phyloP scores from a whole-genome alignment of 2,888 invertebrate species.

The Pegoplata infirma region DNA sequence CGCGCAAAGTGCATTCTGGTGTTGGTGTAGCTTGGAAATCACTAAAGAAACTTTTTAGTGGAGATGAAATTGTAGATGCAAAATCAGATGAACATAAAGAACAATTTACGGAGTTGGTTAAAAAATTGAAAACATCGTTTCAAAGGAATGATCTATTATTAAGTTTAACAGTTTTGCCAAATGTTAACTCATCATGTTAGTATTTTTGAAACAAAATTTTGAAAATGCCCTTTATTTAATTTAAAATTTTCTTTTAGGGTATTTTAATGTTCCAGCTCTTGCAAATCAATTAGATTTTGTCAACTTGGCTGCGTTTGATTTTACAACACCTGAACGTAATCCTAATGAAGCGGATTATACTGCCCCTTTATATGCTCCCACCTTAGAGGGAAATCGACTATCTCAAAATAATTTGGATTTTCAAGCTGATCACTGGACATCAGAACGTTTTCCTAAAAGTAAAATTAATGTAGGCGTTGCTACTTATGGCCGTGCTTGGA shows the following conservation, averaged over 20 bases:
- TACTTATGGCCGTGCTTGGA: conserved; percentile 88
- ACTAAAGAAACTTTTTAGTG: conserved; percentile 86
- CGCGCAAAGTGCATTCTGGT: conserved; percentile 86
- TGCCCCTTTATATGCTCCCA: conserved; percentile 85
- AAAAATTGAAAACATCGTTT: conserved; percentile 85
- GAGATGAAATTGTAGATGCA: conserved; percentile 84
- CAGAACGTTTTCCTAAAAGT: conserved; percentile 80
- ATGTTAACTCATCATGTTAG: conserved; percentile 87
- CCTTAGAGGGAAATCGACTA: conserved; percentile 81
- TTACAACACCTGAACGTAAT: conserved; percentile 85
- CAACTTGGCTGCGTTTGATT: conserved; percentile 89
- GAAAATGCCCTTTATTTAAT: background rate
- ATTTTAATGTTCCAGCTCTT: conserved; percentile 86
- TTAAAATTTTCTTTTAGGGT: conserved; percentile 79
- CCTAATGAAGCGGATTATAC: conserved; percentile 88
- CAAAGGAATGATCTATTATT: conserved; percentile 83
- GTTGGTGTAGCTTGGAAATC: conserved; percentile 84
- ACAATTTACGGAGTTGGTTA: conserved; percentile 86
- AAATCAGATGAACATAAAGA: conserved; percentile 87
- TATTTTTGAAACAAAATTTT: conserved; percentile 55
- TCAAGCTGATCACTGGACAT: conserved; percentile 83
- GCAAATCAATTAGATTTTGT: conserved; percentile 87
- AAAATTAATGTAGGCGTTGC: conserved; percentile 87
- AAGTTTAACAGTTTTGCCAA: conserved; percentile 85
- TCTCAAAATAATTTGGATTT: conserved; percentile 84